Percentiles rank a stretch among this genome's conserved stretches.
These are phyloP conservation scores for Dione juno DNA, from an alignment of 2,888 invertebrate genomes.

Conservation along the genomic window DNA sequence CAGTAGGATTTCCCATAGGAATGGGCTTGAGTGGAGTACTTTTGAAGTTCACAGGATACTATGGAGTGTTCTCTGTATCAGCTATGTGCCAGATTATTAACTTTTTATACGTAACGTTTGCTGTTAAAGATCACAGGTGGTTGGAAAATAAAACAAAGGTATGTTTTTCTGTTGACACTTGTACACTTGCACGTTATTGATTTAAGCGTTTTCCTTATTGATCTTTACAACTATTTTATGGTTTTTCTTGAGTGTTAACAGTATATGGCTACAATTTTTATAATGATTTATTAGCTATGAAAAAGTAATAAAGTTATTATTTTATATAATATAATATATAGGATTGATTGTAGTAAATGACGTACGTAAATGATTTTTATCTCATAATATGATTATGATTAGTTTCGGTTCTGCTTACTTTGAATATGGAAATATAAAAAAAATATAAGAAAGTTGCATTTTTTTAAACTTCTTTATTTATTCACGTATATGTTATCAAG, in stretches of 20 bases:
- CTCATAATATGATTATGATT: no score
- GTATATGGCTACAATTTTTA: no score
- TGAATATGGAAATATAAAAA: not conserved
- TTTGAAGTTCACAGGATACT: conserved; percentile 74
- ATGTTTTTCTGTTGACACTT: conserved; percentile 45
- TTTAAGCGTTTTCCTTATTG: conserved; percentile 27
- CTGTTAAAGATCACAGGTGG: conserved; percentile 75
- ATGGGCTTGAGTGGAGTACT: conserved; percentile 75
- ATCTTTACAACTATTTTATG: not conserved
- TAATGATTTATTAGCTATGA: no score
- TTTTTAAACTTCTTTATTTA: not conserved
- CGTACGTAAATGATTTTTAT: no score
- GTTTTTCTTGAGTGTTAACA: not conserved
- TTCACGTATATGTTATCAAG: not conserved
- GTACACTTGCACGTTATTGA: conserved; percentile 28
- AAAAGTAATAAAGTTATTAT: no score
- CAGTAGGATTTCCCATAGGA: conserved; percentile 77
- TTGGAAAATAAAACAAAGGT: conserved; percentile 71
- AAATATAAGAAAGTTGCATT: no score
- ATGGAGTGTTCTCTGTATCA: conserved; percentile 79
- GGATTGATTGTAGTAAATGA: no score
- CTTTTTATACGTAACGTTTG: conserved; percentile 73
- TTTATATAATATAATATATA: no score
- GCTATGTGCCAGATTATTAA: conserved; percentile 70
- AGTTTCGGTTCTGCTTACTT: not conserved